phyloP scores from a whole-genome alignment of 2,113 vertebrate species.

The Sebastes schlegelii region DNA sequence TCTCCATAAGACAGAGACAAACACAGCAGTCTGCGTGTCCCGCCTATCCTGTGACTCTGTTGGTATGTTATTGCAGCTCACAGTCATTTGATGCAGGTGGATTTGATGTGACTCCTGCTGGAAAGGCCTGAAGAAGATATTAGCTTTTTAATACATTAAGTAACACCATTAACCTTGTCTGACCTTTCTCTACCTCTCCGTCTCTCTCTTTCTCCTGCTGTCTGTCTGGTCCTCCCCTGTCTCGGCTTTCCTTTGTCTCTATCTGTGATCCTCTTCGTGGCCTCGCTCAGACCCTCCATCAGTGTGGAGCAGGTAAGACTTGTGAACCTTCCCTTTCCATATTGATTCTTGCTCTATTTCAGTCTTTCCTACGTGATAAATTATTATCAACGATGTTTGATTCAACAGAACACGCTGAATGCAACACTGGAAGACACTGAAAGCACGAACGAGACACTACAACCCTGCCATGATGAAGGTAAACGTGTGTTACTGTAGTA shows the following conservation, averaged over 20 bases:
- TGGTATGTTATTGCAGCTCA: conserved; percentile 31
- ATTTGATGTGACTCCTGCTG: conserved; percentile 18
- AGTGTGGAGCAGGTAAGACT: conserved; percentile 87
- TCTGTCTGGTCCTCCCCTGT: not conserved
- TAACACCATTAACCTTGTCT: conserved; percentile 3
- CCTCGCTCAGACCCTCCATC: conserved; percentile 85
- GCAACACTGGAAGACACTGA: conserved; percentile 57
- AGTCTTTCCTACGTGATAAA: not conserved
- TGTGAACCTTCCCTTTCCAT: conserved; percentile 24
- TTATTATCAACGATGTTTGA: conserved; percentile 21
- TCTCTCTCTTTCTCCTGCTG: conserved; percentile 10
- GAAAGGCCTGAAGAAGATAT: conserved; percentile 9
- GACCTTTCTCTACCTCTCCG: not conserved
- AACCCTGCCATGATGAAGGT: conserved; percentile 69
- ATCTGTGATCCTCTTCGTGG: not conserved
- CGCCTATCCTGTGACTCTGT: conserved; percentile 13
- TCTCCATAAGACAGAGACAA: conserved; percentile 18
- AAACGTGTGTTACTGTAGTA: conserved; percentile 21
- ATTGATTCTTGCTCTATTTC: conserved; percentile 23
- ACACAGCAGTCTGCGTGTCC: conserved; percentile 22
- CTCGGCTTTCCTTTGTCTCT: not conserved
- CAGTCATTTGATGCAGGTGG: conserved; percentile 29
- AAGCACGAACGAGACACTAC: conserved; percentile 37
- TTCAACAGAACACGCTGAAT: conserved; percentile 78
- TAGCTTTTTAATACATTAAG: conserved; percentile 11